Percentiles rank a stretch among this genome's conserved stretches.
Evolutionary conservation across 2,888 invertebrate species (phyloP).

Genomic region (Lasius platythorax): DNA sequence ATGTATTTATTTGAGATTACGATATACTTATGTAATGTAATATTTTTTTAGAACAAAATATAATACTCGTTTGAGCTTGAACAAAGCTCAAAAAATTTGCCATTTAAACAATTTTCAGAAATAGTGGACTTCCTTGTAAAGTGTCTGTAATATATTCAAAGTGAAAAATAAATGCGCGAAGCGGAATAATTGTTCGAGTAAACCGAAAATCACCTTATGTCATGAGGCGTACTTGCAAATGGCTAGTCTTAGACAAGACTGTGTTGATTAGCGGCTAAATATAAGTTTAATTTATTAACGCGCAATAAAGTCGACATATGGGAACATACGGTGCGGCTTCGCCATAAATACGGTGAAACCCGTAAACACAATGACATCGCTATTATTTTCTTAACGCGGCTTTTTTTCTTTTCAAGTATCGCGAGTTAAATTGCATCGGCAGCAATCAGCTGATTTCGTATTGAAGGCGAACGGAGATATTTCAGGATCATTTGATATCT

Average conservation of each 20-base stretch:
- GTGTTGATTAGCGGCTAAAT: constrained; percentile 63
- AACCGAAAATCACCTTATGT: constrained; percentile 56
- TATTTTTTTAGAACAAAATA: not conserved
- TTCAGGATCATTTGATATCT: constrained; percentile 7
- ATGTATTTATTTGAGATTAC: not conserved
- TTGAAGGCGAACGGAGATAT: constrained; percentile 8
- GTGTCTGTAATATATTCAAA: not conserved
- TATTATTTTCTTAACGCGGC: constrained; percentile 23
- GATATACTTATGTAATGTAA: not conserved
- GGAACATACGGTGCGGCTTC: constrained; percentile 24
- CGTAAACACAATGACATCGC: constrained; percentile 31
- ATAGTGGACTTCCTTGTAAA: not conserved
- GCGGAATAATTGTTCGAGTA: constrained; percentile 64
- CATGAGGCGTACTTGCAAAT: constrained; percentile 17
- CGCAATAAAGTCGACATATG: constrained; percentile 55
- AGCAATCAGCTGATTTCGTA: constrained; percentile 14
- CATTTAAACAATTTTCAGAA: constrained; percentile 2
- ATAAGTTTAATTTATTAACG: constrained; percentile 72
- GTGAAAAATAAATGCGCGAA: not conserved
- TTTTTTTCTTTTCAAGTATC: constrained; percentile 21
- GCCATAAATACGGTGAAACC: constrained; percentile 45
- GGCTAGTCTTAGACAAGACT: constrained; percentile 61
- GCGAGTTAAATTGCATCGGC: not conserved
- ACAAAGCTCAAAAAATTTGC: not conserved
- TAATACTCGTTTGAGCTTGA: not conserved